Percentiles rank a stretch among this genome's conserved stretches.
Conservation (phyloP, 2,888 invertebrate species). For the Zhuqinia jingwanae region DNA sequence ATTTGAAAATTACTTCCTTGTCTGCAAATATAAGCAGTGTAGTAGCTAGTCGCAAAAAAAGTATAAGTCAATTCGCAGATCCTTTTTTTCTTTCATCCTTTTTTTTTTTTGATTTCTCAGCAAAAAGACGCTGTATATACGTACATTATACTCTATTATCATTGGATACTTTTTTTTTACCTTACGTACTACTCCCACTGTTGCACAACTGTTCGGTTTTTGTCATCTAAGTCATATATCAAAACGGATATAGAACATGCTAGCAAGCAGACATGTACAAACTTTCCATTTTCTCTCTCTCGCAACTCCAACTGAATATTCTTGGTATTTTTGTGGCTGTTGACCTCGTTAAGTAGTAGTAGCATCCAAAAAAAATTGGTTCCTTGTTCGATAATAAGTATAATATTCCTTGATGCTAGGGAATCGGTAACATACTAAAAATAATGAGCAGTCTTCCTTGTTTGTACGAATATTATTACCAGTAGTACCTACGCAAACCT, state of each 20-base stretch:
- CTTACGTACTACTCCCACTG: too few species aligned
- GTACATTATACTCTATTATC: not conserved
- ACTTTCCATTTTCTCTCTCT: not conserved
- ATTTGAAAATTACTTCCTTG: constrained; percentile 16
- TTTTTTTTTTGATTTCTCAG: not conserved
- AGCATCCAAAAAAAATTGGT: not conserved
- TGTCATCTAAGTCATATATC: not conserved
- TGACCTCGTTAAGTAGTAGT: constrained; percentile 10
- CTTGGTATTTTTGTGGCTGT: not conserved
- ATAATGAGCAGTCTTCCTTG: not conserved
- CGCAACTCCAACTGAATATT: not conserved
- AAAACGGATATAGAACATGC: not conserved
- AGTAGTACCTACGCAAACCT: not conserved
- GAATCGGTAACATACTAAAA: not conserved
- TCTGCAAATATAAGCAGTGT: not conserved
- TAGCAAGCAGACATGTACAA: not conserved
- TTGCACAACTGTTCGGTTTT: not conserved
- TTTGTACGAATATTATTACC: not conserved
- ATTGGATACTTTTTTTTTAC: not conserved
- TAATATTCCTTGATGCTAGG: not conserved
- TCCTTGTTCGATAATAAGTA: too few species aligned
- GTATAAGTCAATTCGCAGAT: not conserved
- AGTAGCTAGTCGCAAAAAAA: too few species aligned
- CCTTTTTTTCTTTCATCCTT: not conserved
- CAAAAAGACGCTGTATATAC: not conserved